Evolutionary conservation across 2,797 vertebrate species (phyloP).

Genomic region (Trachurus trachurus): DNA sequence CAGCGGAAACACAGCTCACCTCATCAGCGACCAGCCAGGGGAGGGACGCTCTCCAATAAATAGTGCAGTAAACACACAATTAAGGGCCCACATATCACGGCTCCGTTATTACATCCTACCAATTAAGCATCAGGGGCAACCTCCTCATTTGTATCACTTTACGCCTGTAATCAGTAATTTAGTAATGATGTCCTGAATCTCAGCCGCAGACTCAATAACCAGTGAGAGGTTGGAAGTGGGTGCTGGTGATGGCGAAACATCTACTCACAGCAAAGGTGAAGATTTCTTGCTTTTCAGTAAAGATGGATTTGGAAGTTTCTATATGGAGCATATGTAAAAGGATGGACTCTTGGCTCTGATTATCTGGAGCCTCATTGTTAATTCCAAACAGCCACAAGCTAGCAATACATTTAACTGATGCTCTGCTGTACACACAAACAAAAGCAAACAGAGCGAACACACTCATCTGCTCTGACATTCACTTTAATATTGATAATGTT

Average conservation of each 20-base stretch:
- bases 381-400: slow-evolving; percentile 26
- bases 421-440: slow-evolving; percentile 38
- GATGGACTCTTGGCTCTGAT: slow-evolving; percentile 12
- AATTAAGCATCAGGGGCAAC: slow-evolving; percentile 79
- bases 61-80: slow-evolving; percentile 84
- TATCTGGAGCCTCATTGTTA: slow-evolving; percentile 6
- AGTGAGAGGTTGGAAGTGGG: slow-evolving; percentile 47
- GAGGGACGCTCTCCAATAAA: slow-evolving; percentile 81
- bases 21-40: slow-evolving; percentile 78
- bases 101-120: slow-evolving; percentile 81
- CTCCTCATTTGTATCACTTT: slow-evolving; percentile 79
- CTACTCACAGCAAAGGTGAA: slow-evolving; percentile 16
- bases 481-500: slow-evolving; percentile 67
- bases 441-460: slow-evolving; percentile 22
- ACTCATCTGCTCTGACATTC: slow-evolving; percentile 41
- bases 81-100: slow-evolving; percentile 78
- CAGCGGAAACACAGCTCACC: slow-evolving; percentile 74
- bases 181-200: slow-evolving; percentile 70
- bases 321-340: neutral
- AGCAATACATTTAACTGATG: slow-evolving; percentile 36
- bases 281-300: neutral
- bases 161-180: slow-evolving; percentile 78
- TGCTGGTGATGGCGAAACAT: slow-evolving; percentile 24
- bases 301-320: neutral
- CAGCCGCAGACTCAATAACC: slow-evolving; percentile 62